These are phyloP conservation scores for Paramormyrops hopkinsi DNA, from an alignment of 2,797 vertebrate genomes.

Conservation along the genomic window DNA sequence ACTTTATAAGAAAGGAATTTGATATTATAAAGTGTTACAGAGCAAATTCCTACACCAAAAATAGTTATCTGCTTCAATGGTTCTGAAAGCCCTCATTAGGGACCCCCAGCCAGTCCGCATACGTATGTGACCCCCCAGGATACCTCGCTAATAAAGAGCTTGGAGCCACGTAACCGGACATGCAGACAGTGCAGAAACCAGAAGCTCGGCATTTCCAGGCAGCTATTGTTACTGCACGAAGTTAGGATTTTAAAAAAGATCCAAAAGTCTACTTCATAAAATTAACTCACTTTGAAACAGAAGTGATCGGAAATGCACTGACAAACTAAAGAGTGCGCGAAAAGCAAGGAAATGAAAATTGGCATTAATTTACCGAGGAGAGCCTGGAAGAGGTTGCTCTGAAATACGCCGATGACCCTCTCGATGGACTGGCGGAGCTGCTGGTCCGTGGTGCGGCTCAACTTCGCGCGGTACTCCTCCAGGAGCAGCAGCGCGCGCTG, in stretches of 20 bases:
- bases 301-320: background rate
- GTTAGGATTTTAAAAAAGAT: background rate
- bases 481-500: constrained; percentile 85
- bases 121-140: background rate
- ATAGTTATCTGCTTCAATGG: background rate
- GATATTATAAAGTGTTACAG: background rate
- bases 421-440: constrained; percentile 87
- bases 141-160: background rate
- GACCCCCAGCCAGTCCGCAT: background rate
- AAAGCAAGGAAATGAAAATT: background rate
- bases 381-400: constrained; percentile 95
- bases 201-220: background rate
- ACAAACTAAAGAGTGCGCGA: background rate
- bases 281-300: background rate
- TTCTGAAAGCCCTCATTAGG: background rate
- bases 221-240: background rate
- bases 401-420: constrained; percentile 94
- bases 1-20: background rate
- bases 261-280: background rate
- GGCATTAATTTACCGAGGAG: constrained; percentile 72
- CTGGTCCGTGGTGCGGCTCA: constrained; percentile 81
- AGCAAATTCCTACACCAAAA: background rate
- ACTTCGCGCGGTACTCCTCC: constrained; percentile 85
- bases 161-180: background rate
- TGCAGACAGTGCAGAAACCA: background rate